These are phyloP conservation scores for Bombus superbus DNA, from an alignment of 1,140 invertebrate genomes.

Conservation along the genomic window DNA sequence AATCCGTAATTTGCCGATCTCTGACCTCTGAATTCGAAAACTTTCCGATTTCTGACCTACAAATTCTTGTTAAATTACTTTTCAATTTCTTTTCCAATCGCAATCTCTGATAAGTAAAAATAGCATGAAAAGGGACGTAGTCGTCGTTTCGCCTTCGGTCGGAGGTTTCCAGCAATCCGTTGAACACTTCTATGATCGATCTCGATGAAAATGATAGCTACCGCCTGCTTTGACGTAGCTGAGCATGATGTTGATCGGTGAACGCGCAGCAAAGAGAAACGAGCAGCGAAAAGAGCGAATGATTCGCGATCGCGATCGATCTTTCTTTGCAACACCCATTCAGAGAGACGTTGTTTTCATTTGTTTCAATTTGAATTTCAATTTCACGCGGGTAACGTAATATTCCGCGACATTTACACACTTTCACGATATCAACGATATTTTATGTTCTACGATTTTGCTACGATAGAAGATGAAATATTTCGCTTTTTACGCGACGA, in stretches of 20 bases:
- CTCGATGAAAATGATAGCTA: background rate
- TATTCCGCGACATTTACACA: no score
- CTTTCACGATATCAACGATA: background rate
- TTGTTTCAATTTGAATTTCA: background rate
- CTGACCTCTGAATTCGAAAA: no score
- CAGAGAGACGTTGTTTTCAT: background rate
- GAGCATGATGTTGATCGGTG: background rate
- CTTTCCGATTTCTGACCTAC: no score
- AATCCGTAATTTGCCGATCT: no score
- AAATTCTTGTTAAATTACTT: no score
- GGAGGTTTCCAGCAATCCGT: background rate
- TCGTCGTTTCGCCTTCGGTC: background rate
- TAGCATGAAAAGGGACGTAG: background rate
- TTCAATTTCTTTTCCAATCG: no score
- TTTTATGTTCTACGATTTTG: background rate
- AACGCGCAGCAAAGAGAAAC: conserved; percentile 5
- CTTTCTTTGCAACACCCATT: background rate
- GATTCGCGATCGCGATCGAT: background rate
- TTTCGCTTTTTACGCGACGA: background rate
- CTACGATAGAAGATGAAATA: background rate
- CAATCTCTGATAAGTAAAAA: background rate
- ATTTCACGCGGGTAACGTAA: background rate
- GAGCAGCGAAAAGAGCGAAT: background rate
- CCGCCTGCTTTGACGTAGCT: background rate
- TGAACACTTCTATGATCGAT: background rate